Conservation (phyloP, 2,113 vertebrate species). For the Ammodytes marinus region DNA sequence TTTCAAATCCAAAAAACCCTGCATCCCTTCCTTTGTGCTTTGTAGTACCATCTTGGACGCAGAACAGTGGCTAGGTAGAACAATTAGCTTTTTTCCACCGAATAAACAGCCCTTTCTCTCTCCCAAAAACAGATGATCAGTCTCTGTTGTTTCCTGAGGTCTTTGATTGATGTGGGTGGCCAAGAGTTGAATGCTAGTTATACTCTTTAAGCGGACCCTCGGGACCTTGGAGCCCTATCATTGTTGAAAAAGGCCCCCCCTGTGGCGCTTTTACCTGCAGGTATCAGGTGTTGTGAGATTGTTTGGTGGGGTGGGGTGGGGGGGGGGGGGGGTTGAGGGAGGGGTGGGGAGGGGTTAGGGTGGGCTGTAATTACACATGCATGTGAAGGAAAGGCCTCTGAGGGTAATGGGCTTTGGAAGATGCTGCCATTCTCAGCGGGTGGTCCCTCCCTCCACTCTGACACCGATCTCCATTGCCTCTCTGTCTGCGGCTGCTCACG, state of each 20-base stretch:
- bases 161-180: slow-evolving; percentile 84
- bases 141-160: slow-evolving; percentile 64
- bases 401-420: slow-evolving; percentile 84
- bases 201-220: slow-evolving; percentile 64
- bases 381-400: slow-evolving; percentile 78
- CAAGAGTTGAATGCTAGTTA: slow-evolving; percentile 70
- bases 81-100: slow-evolving; percentile 69
- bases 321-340: slow-evolving; percentile 47
- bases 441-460: slow-evolving; percentile 77
- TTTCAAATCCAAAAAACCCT: slow-evolving; percentile 52
- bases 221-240: slow-evolving; percentile 66
- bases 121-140: slow-evolving; percentile 74
- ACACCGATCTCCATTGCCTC: slow-evolving; percentile 71
- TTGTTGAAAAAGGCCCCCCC: slow-evolving; percentile 59
- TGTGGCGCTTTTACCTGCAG: slow-evolving; percentile 75
- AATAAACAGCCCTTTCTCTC: slow-evolving; percentile 74
- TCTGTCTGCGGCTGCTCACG: slow-evolving; percentile 81
- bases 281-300: slow-evolving; percentile 83
- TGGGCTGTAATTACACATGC: slow-evolving; percentile 86
- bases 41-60: slow-evolving; percentile 68
- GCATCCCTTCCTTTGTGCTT: slow-evolving; percentile 74
- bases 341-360: slow-evolving; percentile 53
- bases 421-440: slow-evolving; percentile 81
- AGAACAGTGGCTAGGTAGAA: slow-evolving; percentile 75
- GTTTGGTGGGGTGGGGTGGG: slow-evolving; percentile 51